These are phyloP conservation scores for Bellardia pandia DNA, from an alignment of 2,888 invertebrate genomes.

Conservation along the genomic window DNA sequence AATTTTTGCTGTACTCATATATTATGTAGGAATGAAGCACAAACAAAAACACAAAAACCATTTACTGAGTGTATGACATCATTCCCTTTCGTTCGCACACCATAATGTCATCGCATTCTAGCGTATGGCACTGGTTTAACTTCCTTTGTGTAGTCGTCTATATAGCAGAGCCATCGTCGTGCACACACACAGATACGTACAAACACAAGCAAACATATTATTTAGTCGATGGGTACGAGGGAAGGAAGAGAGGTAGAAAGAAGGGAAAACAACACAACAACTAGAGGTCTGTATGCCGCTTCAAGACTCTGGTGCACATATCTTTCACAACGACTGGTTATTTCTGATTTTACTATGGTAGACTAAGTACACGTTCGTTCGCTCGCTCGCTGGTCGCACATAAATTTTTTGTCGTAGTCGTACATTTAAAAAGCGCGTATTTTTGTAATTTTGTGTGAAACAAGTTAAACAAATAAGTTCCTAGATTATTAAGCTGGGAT, in stretches of 20 bases:
- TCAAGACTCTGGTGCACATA: constrained; percentile 78
- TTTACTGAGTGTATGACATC: constrained; percentile 67
- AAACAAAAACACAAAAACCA: constrained; percentile 55
- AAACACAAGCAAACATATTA: constrained; percentile 28
- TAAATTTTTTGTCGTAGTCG: constrained; percentile 76
- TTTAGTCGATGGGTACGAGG: constrained; percentile 30
- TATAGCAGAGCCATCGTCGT: constrained; percentile 52
- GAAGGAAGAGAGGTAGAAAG: constrained; percentile 47
- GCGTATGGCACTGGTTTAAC: constrained; percentile 48
- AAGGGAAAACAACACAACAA: constrained; percentile 49
- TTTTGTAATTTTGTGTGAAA: constrained; percentile 65
- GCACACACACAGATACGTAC: constrained; percentile 57
- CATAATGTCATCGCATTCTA: constrained; percentile 52
- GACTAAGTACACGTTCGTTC: constrained; percentile 78
- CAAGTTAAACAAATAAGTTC: constrained; percentile 60
- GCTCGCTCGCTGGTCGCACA: constrained; percentile 77
- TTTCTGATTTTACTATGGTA: constrained; percentile 83
- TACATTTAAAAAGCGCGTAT: constrained; percentile 71
- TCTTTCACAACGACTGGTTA: constrained; percentile 81
- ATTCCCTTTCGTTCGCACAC: constrained; percentile 51
- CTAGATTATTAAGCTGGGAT: constrained; percentile 63
- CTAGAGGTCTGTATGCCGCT: constrained; percentile 65
- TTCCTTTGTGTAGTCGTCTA: constrained; percentile 69
- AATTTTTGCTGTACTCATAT: constrained; percentile 67
- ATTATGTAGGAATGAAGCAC: constrained; percentile 68